Conservation (phyloP, 35 echinoderm and acorn worm species). For the Ophioderma brevispina region DNA sequence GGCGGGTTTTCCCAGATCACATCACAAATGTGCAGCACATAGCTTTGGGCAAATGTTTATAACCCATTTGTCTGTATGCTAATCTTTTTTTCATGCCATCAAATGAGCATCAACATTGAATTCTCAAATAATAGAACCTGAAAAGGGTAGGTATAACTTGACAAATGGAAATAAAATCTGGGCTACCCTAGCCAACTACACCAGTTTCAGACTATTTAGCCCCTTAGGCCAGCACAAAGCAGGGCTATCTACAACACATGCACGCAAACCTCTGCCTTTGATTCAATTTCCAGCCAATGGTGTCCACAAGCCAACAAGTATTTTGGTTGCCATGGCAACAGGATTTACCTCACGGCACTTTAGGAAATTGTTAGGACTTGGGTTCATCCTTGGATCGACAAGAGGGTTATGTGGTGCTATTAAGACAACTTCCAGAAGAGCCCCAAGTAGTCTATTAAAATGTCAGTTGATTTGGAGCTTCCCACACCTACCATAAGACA, state of each 20-base stretch:
- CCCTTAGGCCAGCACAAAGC: not conserved
- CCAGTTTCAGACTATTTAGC: not conserved
- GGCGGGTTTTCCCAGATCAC: no score
- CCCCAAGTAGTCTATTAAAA: not conserved
- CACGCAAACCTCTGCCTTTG: not conserved
- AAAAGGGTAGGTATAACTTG: not conserved
- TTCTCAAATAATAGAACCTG: no score
- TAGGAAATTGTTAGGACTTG: constrained; percentile 1
- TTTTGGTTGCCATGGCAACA: not conserved
- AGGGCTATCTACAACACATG: not conserved
- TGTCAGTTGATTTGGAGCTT: not conserved
- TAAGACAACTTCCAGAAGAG: not conserved
- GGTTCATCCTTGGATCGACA: not conserved
- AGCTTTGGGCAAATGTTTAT: not conserved
- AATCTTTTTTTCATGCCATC: not conserved
- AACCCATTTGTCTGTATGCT: not conserved
- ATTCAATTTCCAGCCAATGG: not conserved
- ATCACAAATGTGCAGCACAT: no score
- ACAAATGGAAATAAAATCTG: not conserved
- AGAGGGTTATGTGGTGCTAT: not conserved
- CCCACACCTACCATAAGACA: no score
- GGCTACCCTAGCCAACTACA: not conserved
- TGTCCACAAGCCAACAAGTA: not conserved
- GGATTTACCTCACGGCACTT: not conserved
- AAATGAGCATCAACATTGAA: not conserved